Conservation (phyloP, 53 echinoderm and acorn worm species). For the Patiria pectinifera region DNA sequence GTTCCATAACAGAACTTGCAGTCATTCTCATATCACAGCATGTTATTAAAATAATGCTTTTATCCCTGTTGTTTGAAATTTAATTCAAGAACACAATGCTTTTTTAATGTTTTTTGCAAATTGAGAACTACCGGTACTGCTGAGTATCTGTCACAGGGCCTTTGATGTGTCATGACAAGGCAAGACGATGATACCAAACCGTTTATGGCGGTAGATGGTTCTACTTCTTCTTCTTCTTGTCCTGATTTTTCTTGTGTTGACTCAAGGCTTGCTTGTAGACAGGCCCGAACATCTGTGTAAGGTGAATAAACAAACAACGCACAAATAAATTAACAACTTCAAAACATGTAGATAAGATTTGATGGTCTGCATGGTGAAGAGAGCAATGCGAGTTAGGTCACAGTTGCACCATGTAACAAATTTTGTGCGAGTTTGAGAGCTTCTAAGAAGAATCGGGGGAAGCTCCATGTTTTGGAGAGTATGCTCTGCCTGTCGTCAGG, state of each 20-base stretch:
- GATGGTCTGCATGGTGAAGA: not conserved
- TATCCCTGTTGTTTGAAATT: not conserved
- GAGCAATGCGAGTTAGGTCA: no score
- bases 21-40: not conserved
- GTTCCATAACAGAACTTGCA: not conserved
- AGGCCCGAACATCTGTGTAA: constrained; percentile 41
- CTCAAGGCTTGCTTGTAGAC: constrained; percentile 51
- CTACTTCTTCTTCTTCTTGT: constrained; percentile 44
- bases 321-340: not conserved
- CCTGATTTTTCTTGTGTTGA: constrained; percentile 43
- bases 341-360: not conserved
- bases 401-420: no score
- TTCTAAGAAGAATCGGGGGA: no score
- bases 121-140: not conserved
- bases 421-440: no score
- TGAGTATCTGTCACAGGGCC: not conserved
- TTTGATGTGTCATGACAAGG: constrained; percentile 20
- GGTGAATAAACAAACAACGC: not conserved
- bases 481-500: no score
- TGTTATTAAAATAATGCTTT: no score
- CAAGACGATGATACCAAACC: constrained; percentile 49
- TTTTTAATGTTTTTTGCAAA: not conserved
- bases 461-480: no score
- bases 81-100: not conserved
- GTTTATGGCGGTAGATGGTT: not conserved